Evolutionary conservation across 1,140 invertebrate species (phyloP), one percentile per base, ranked within the genome.

Genomic region (Neelides sp.): DNA sequence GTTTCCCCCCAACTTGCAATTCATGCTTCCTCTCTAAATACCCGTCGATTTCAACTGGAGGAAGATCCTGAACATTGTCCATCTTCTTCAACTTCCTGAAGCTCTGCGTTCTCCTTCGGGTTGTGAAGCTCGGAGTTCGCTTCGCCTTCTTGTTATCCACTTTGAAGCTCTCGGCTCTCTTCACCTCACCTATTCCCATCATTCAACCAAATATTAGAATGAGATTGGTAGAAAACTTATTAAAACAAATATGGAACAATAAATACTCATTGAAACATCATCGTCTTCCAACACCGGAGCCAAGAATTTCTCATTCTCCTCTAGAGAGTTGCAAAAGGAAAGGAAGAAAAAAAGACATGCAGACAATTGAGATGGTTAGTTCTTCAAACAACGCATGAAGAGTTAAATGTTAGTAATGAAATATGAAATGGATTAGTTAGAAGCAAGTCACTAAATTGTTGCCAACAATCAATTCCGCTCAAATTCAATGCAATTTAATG

Each of bases 1-100:
- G 41, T 17, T 94, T 95, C 3, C 91, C 91, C 15, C 90, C 91
- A 51, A 79, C 81, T 55, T 93, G 87, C 3, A 93, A 69, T 61
- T 95, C 87, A 64, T 98, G 93, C 68, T 98, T 98, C 23, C 94
- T 75, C 54, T 98, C 94, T 27, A 98, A 68, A 54, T 82, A 75
- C 0, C 89, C 90, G 71, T 94, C 84, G 3, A 92, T 86, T 66
- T 93, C 90, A 0, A 89, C 85, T 0, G 89, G 86, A 2, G 89
- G 89, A 37, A 93, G 66, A 22, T 78, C 71, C 28, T 84, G 78
- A 60, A 80, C 72, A 49, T 77, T 76, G 20, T 68, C 67, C 52
- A 65, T 62, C 45, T 77, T 72, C 48, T 82, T 76, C 58, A 82
- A 75, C 61, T 86, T 82, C 8, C 83, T 69, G 74, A 93, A 91